phyloP scores from a whole-genome alignment of 2,113 vertebrate genomes.

The Oreochromis niloticus region DNA sequence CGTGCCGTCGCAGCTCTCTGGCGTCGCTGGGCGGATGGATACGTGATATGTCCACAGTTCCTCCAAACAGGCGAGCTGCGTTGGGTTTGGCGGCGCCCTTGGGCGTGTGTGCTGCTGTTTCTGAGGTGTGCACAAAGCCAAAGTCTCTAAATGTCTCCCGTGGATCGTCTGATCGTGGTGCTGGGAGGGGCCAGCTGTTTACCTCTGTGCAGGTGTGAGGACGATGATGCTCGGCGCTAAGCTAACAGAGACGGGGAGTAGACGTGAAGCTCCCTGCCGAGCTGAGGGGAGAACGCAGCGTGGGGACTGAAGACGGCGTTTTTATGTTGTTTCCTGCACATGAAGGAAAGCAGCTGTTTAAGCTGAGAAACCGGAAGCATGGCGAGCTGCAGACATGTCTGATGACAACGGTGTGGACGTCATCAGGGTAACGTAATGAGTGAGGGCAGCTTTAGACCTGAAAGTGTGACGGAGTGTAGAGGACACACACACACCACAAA shows the following conservation, averaged over 20 bases:
- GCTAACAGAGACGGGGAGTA: not conserved
- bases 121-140: not conserved
- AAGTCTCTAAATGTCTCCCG: not conserved
- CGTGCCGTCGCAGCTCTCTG: not conserved
- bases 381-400: not conserved
- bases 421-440: not conserved
- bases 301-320: not conserved
- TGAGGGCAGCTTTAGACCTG: not conserved
- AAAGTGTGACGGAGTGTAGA: not conserved
- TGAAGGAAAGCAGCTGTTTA: not conserved
- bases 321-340: not conserved
- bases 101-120: not conserved
- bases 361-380: not conserved
- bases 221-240: not conserved
- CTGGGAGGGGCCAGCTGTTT: too few species aligned
- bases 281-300: not conserved
- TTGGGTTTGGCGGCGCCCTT: not conserved
- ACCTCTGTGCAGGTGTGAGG: not conserved
- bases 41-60: not conserved
- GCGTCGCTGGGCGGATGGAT: not conserved
- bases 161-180: not conserved
- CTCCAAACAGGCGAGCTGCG: not conserved
- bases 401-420: not conserved
- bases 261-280: accelerated
- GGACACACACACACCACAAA: not conserved